Evolutionary conservation across 1,140 invertebrate species (phyloP).

Genomic region (Araneus ventricosus): DNA sequence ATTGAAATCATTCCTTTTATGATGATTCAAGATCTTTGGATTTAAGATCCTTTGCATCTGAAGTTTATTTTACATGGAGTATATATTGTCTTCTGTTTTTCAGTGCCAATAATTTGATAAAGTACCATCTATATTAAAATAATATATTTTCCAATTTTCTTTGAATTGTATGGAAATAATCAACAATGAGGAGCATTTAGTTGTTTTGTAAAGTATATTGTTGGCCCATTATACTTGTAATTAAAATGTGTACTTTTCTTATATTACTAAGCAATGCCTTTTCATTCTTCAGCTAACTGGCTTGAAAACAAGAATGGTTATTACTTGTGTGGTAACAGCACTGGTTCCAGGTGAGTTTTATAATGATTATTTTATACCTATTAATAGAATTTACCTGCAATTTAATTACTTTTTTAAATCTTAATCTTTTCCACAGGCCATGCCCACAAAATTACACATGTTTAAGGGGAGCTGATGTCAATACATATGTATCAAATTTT

Average conservation of each 20-base stretch:
- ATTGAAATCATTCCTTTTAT: too few relatives aligned
- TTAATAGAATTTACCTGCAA: neutral
- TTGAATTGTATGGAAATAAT: too few relatives aligned
- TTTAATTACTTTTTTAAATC: neutral
- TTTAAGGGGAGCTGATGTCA: conserved; percentile 64
- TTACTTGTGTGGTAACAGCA: conserved; percentile 70
- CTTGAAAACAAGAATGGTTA: conserved; percentile 66
- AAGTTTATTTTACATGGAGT: too few relatives aligned
- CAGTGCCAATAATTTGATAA: too few relatives aligned
- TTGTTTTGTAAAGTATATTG: too few relatives aligned
- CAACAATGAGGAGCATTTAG: too few relatives aligned
- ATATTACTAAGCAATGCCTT: neutral
- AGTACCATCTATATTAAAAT: too few relatives aligned
- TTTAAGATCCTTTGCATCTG: too few relatives aligned
- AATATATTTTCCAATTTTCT: too few relatives aligned
- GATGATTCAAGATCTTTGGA: too few relatives aligned
- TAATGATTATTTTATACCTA: neutral
- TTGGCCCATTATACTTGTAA: too few relatives aligned
- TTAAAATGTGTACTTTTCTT: neutral
- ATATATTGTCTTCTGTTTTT: too few relatives aligned
- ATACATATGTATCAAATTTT: conserved; percentile 71
- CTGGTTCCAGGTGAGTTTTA: conserved; percentile 56
- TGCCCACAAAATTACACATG: conserved; percentile 67
- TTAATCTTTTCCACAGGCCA: conserved; percentile 9
- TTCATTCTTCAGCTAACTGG: conserved; percentile 64